phyloP scores from a whole-genome alignment of 2,888 invertebrate species.

The Apotomis turbidana region DNA sequence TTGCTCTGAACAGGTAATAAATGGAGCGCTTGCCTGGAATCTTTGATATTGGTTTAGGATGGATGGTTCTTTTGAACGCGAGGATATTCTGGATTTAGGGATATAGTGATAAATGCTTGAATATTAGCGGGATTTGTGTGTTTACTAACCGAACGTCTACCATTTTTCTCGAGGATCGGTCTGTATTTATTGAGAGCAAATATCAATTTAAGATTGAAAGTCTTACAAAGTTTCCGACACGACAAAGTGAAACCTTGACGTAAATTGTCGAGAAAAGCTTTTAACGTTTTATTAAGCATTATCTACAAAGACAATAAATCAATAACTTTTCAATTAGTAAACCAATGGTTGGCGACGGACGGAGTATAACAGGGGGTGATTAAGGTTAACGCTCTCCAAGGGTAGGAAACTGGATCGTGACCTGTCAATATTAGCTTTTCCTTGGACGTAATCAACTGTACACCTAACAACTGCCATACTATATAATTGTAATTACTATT shows the following conservation, averaged over 20 bases:
- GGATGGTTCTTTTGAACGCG: neutral
- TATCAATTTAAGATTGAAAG: neutral
- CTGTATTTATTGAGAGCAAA: neutral
- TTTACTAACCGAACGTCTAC: neutral
- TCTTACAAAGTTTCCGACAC: neutral
- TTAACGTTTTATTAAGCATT: conserved; percentile 46
- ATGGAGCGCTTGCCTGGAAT: conserved; percentile 20
- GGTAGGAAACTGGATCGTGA: conserved; percentile 52
- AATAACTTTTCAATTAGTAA: conserved; percentile 52
- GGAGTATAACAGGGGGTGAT: conserved; percentile 51
- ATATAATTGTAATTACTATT: too few species aligned
- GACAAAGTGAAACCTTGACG: conserved; percentile 1
- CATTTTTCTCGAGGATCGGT: neutral
- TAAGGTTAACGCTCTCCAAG: conserved; percentile 54
- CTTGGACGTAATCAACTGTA: conserved; percentile 21
- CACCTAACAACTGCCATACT: too few species aligned
- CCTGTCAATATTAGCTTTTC: conserved; percentile 54
- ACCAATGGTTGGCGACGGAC: conserved; percentile 49
- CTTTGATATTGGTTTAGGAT: conserved; percentile 35
- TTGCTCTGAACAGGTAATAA: conserved; percentile 32
- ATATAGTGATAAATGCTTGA: conserved; percentile 10
- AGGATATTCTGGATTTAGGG: conserved; percentile 3
- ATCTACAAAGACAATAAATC: conserved; percentile 49
- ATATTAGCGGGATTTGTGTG: neutral
- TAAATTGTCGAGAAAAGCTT: conserved; percentile 40